These are phyloP conservation scores for Andrena minutula DNA, from an alignment of 2,888 invertebrate genomes.

Conservation along the genomic window DNA sequence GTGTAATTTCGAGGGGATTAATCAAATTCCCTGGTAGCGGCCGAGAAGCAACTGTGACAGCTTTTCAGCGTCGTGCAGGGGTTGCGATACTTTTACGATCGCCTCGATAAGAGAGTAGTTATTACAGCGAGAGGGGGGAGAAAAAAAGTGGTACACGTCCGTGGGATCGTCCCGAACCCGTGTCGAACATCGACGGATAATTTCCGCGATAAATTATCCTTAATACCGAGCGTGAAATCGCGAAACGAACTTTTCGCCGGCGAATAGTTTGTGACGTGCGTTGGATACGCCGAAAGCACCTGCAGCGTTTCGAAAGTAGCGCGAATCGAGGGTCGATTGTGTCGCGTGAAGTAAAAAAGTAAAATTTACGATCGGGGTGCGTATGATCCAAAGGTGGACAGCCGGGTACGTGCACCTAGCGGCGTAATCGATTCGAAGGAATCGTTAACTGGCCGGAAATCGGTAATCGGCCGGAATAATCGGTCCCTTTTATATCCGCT, in stretches of 20 bases:
- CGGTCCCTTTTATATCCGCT: conserved; percentile 78
- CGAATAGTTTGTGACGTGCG: conserved; percentile 28
- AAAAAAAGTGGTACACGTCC: conserved; percentile 11
- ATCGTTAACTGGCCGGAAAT: conserved; percentile 82
- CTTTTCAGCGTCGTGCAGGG: conserved; percentile 8
- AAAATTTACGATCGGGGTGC: conserved; percentile 35
- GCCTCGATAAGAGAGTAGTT: conserved; percentile 11
- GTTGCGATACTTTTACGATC: background rate
- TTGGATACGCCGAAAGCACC: conserved; percentile 37
- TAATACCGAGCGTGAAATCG: conserved; percentile 71
- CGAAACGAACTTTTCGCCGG: conserved; percentile 50
- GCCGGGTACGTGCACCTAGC: conserved; percentile 46
- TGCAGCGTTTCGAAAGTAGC: conserved; percentile 45
- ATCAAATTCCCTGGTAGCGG: background rate
- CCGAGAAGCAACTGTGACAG: background rate
- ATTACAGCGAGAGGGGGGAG: conserved; percentile 1
- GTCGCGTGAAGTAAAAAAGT: conserved; percentile 6
- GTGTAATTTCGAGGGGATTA: background rate
- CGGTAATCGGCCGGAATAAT: conserved; percentile 82
- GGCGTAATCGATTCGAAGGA: conserved; percentile 81
- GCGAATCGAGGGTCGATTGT: conserved; percentile 25
- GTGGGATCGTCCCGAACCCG: conserved; percentile 14
- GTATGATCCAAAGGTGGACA: conserved; percentile 64
- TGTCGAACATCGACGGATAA: conserved; percentile 52
- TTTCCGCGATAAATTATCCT: conserved; percentile 63